Evolutionary conservation across 1,140 invertebrate genomes (phyloP).

Genomic region (Drosophila equinoxialis): DNA sequence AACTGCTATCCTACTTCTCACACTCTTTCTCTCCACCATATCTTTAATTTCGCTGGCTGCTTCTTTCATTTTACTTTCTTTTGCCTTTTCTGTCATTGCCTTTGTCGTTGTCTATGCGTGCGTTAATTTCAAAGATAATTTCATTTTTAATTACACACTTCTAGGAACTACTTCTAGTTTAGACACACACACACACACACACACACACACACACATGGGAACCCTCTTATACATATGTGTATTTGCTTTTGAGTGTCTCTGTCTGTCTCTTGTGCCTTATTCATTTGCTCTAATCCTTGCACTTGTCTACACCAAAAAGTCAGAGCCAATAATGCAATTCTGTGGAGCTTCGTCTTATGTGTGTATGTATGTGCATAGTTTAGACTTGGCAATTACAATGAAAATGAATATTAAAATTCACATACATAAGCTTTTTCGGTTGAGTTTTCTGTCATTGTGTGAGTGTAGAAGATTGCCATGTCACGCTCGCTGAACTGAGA

Average conservation of each 20-base stretch:
- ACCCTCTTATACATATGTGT: background rate
- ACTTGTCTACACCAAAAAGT: slow-evolving; percentile 17
- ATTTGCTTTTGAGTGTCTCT: background rate
- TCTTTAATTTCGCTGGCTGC: slow-evolving; percentile 32
- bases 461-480: slow-evolving; percentile 66
- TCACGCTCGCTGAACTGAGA: slow-evolving; percentile 78
- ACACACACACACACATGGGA: background rate
- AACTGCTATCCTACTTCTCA: slow-evolving; percentile 1
- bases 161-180: slow-evolving; percentile 1
- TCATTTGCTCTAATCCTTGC: slow-evolving; percentile 55
- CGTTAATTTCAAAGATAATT: slow-evolving; percentile 73
- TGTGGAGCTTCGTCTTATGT: background rate
- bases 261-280: slow-evolving; percentile 30
- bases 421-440: slow-evolving; percentile 15
- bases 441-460: slow-evolving; percentile 17
- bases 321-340: slow-evolving; percentile 31
- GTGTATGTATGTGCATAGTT: background rate
- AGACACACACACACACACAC: background rate
- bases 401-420: slow-evolving; percentile 77
- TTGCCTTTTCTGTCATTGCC: slow-evolving; percentile 11
- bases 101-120: slow-evolving; percentile 56
- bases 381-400: slow-evolving; percentile 67
- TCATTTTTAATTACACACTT: slow-evolving; percentile 74
- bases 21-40: slow-evolving; percentile 6
- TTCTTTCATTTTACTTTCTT: slow-evolving; percentile 21